These are phyloP conservation scores for Drosophila yooni DNA, from an alignment of 2,888 invertebrate genomes.

Conservation along the genomic window DNA sequence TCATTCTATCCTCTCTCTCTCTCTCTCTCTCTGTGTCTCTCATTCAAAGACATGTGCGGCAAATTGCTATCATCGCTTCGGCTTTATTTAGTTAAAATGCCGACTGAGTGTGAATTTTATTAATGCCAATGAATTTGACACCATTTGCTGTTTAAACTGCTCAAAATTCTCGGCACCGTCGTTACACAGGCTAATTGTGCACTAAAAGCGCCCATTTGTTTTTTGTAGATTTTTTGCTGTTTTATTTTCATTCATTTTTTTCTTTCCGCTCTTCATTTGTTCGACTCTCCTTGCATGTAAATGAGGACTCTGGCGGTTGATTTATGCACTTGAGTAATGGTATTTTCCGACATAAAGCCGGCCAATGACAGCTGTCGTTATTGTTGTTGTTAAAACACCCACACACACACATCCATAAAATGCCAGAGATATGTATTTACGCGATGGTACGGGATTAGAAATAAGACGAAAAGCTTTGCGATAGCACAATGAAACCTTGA, in stretches of 20 bases:
- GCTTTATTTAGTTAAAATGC: conserved; percentile 13
- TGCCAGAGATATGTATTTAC: neutral
- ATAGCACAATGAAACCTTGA: conserved; percentile 1
- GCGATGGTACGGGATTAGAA: neutral
- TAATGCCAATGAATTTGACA: conserved; percentile 19
- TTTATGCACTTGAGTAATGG: conserved; percentile 70
- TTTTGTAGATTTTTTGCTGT: conserved; percentile 10
- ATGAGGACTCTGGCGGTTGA: conserved; percentile 61
- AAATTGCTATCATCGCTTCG: neutral
- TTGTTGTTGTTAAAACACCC: conserved; percentile 22
- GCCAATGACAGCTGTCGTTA: conserved; percentile 20
- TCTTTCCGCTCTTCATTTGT: neutral
- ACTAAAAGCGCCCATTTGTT: conserved; percentile 48
- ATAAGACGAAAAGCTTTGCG: neutral
- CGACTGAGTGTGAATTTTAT: conserved; percentile 13
- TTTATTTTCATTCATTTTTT: conserved; percentile 10
- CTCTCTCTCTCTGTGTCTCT: neutral
- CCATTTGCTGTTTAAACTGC: conserved; percentile 31
- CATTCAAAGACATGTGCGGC: conserved; percentile 9
- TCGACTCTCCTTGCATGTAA: conserved; percentile 40
- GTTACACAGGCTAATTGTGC: conserved; percentile 62
- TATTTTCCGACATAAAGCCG: conserved; percentile 25
- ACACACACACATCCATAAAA: neutral
- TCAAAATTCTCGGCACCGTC: conserved; percentile 16
- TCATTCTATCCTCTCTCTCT: neutral